These are phyloP conservation scores for Aphidius gifuensis DNA, from an alignment of 1,140 invertebrate species.

Conservation along the genomic window DNA sequence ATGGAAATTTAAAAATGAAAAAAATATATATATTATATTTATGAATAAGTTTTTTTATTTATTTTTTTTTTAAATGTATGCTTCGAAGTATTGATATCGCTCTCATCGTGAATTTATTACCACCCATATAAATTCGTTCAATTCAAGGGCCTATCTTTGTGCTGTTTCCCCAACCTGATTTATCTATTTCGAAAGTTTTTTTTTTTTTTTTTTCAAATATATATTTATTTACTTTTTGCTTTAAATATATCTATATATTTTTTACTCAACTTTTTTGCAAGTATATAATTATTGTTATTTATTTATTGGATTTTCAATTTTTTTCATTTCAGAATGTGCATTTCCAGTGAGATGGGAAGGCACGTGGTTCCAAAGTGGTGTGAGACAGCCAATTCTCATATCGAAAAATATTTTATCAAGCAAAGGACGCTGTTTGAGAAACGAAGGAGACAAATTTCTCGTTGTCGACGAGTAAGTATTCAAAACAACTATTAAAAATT, in stretches of 20 bases:
- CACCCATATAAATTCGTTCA: conserved; percentile 14
- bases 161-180: conserved; percentile 12
- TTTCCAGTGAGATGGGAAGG: conserved; percentile 78
- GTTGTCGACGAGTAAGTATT: conserved; percentile 77
- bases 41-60: too few species aligned
- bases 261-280: neutral
- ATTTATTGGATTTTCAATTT: conserved; percentile 17
- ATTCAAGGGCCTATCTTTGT: conserved; percentile 22
- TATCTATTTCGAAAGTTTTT: conserved; percentile 20
- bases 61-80: conserved; percentile 12
- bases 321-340: conserved; percentile 62
- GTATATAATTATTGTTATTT: neutral
- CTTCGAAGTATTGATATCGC: conserved; percentile 26
- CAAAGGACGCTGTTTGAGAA: conserved; percentile 75
- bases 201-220: neutral
- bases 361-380: conserved; percentile 81
- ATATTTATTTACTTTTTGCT: conserved; percentile 15
- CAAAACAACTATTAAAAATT: neutral
- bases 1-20: too few species aligned
- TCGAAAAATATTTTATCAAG: conserved; percentile 73
- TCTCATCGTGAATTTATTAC: conserved; percentile 15
- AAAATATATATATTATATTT: too few species aligned
- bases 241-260: conserved; percentile 35
- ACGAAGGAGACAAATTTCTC: conserved; percentile 80
- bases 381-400: conserved; percentile 75